These are phyloP conservation scores for Dryadula phaetusa DNA, from an alignment of 2,888 invertebrate species.

Conservation along the genomic window DNA sequence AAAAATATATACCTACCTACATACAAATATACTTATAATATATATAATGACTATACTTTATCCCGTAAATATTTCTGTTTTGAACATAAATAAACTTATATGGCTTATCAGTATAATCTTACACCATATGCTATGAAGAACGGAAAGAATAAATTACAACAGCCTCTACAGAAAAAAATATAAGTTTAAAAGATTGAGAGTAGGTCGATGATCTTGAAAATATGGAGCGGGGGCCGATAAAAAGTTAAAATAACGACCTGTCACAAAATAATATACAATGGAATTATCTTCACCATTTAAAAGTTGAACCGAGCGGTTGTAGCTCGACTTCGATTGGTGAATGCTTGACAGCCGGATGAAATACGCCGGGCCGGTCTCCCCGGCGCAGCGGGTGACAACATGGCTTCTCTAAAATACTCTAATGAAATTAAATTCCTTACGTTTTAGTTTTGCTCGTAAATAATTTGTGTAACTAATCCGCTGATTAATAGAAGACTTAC, in stretches of 20 bases:
- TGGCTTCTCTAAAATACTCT: slow-evolving; percentile 79
- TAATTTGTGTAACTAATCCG: slow-evolving; percentile 80
- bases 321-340: slow-evolving; percentile 70
- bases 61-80: slow-evolving; percentile 47
- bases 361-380: slow-evolving; percentile 70
- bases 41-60: slow-evolving; percentile 75
- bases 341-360: slow-evolving; percentile 79
- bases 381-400: slow-evolving; percentile 81
- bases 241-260: slow-evolving; percentile 83
- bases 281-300: slow-evolving; percentile 83
- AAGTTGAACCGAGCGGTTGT: slow-evolving; percentile 68
- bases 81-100: neutral
- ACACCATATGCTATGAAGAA: slow-evolving; percentile 6
- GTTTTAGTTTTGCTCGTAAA: slow-evolving; percentile 81
- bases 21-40: too few relatives aligned
- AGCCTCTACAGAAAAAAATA: slow-evolving; percentile 25
- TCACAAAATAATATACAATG: slow-evolving; percentile 84
- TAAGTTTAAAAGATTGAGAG: slow-evolving; percentile 35
- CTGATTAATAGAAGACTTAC: slow-evolving; percentile 77
- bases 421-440: slow-evolving; percentile 85
- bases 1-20: slow-evolving; percentile 53
- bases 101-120: neutral
- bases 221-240: slow-evolving; percentile 75
- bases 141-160: slow-evolving; percentile 36
- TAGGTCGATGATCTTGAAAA: slow-evolving; percentile 60